Percentiles rank a stretch among this genome's conserved stretches.
Conservation (phyloP, 2,113 vertebrate genomes). For the Anser cygnoides region DNA sequence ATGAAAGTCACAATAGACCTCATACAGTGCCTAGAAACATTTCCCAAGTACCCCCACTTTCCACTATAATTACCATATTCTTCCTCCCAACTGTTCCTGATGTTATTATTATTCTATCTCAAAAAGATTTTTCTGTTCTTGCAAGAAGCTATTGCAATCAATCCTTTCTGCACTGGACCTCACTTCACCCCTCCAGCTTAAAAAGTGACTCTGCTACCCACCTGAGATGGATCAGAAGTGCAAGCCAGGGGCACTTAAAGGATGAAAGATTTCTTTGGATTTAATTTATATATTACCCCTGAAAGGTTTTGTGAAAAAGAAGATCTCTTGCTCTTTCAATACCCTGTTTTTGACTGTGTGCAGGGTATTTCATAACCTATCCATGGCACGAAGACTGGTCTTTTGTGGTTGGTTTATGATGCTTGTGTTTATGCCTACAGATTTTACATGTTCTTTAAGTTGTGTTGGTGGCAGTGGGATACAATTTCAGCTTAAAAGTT, state of each 20-base stretch:
- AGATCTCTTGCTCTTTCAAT: not conserved
- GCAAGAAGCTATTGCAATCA: not conserved
- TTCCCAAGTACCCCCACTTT: not conserved
- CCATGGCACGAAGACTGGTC: not conserved
- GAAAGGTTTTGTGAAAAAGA: not conserved
- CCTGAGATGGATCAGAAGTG: not conserved
- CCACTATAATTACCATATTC: not conserved
- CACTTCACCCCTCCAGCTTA: not conserved
- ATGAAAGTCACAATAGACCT: not conserved
- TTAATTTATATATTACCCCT: not conserved
- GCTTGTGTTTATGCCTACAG: not conserved
- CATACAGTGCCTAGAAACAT: not conserved
- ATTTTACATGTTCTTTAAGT: not conserved
- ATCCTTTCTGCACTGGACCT: not conserved
- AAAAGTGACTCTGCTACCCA: not conserved
- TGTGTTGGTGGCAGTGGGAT: not conserved
- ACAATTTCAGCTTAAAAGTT: not conserved
- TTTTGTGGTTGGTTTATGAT: not conserved
- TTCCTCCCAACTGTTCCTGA: not conserved
- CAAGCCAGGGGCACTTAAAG: not conserved
- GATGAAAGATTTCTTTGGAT: not conserved
- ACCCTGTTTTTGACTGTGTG: not conserved
- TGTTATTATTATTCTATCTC: not conserved
- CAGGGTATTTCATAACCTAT: not conserved
- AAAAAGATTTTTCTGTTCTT: not conserved